Evolutionary conservation across 1,140 invertebrate genomes (phyloP), one percentile per base, ranked within the genome.

Genomic region (Ladona fulva): DNA sequence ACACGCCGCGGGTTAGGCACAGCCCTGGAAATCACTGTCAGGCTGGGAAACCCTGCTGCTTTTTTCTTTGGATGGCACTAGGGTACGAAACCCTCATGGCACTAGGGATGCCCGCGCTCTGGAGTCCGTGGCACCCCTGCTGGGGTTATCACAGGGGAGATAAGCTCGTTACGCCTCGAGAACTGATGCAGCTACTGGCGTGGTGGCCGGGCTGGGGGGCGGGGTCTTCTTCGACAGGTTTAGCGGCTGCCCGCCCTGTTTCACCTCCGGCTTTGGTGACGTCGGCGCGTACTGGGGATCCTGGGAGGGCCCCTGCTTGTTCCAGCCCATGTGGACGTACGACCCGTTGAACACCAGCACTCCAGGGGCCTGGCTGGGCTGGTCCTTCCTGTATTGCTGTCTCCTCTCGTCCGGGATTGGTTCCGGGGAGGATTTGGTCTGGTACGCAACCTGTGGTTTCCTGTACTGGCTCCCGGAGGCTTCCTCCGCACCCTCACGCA

Each of bases 161-260:
- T n/a, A n/a, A n/a, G n/a, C n/a, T n/a, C n/a, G n/a, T 52, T 52
- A 52, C 44, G 44, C 44, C 19, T 52, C 44, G 10, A 52, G 44
- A 19, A 52, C 19, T 52, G 52, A 66, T 12, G 25, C 75, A n/a
- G 10, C 24, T 11, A 76, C 19, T 37, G 25, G 76, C 16, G 44
- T 52, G 7, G n/a, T 52, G 76, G 52, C 52, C 19, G 91, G 91
- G 79, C 91, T 90, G 80, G 93, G 92, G 80, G 92, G 92, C 78
- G 93, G 92, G 79, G 93, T 93, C 84, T 95, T 95, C 86, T 95
- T 95, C 81, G 93, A 95, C 76, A 95, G 88, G 86, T 95, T 95
- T 73, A 95, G 86, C 44, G 94, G 93, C 83, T 94, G 93, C 80
- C 92, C 92, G 29, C 12, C 52, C 12, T 66, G 52, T 66, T 66